Conservation (phyloP, 2,888 invertebrate species). For the Agrochola circellaris region DNA sequence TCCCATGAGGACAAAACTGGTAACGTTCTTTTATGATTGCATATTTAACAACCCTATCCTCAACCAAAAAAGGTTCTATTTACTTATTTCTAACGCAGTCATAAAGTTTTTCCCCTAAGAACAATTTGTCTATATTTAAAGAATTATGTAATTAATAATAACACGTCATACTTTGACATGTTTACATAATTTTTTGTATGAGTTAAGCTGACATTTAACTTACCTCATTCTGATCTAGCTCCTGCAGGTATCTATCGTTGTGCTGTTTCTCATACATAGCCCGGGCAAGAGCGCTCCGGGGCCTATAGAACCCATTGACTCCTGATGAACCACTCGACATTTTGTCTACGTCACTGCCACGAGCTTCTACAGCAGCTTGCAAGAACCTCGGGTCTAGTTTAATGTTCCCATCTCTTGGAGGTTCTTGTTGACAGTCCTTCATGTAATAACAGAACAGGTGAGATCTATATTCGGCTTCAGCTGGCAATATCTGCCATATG, state of each 20-base stretch:
- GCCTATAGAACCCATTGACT: conserved; percentile 90
- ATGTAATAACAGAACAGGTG: conserved; percentile 79
- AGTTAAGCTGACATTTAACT: conserved; percentile 70
- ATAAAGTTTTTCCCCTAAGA: background rate
- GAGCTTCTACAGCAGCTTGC: conserved; percentile 60
- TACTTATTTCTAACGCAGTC: background rate
- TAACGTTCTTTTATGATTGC: too few species aligned
- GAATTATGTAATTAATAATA: background rate
- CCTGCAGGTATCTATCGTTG: conserved; percentile 92
- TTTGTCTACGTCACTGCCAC: conserved; percentile 65
- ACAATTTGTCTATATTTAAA: background rate
- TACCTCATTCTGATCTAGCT: conserved; percentile 93
- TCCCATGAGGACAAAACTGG: too few species aligned
- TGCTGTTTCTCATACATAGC: conserved; percentile 93
- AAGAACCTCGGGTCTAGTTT: conserved; percentile 64
- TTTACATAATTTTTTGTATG: background rate
- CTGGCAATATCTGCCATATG: conserved; percentile 65
- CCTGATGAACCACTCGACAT: conserved; percentile 81
- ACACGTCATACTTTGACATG: background rate
- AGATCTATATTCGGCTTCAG: conserved; percentile 68
- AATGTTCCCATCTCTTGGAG: conserved; percentile 71
- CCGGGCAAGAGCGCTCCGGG: conserved; percentile 93
- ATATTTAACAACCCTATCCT: background rate
- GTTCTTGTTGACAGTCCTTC: conserved; percentile 77
- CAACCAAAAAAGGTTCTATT: background rate